Conservation (phyloP, 2,888 invertebrate genomes). For the Spicauda simplicius region DNA sequence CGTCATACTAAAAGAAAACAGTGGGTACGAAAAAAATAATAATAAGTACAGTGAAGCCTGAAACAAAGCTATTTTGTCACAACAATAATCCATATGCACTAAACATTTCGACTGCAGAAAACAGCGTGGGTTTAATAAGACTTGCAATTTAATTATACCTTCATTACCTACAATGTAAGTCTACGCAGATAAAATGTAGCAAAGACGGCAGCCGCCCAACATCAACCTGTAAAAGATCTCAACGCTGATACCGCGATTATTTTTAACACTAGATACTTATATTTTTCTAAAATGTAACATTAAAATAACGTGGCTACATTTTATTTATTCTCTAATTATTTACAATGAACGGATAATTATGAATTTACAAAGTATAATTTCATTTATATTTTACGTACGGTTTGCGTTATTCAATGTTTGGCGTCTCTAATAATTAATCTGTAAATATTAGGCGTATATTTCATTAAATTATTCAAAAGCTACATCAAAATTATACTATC, state of each 20-base stretch:
- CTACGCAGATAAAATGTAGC: background rate
- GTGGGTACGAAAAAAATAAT: too few species aligned
- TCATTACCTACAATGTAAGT: background rate
- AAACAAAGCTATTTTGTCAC: too few species aligned
- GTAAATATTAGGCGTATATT: too few species aligned
- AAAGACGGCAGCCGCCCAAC: background rate
- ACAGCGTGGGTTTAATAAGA: background rate
- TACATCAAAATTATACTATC: too few species aligned
- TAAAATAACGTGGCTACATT: background rate
- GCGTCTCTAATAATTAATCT: too few species aligned
- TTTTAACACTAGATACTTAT: background rate
- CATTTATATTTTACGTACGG: background rate
- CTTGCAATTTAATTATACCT: background rate
- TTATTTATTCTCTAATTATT: background rate
- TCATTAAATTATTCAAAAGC: too few species aligned
- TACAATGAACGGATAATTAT: background rate
- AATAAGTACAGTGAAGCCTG: too few species aligned
- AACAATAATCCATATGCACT: too few species aligned
- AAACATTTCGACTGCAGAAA: background rate
- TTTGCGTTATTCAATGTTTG: too few species aligned
- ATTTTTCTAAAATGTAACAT: background rate
- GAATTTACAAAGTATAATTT: background rate
- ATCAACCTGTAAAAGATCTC: conserved; percentile 45
- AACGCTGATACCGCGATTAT: conserved; percentile 39
- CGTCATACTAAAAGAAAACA: too few species aligned